Evolutionary conservation across 92 coral and sea anemone species (phyloP), one percentile per base, ranked within the genome.

Genomic region (Zoanthus gigantus): DNA sequence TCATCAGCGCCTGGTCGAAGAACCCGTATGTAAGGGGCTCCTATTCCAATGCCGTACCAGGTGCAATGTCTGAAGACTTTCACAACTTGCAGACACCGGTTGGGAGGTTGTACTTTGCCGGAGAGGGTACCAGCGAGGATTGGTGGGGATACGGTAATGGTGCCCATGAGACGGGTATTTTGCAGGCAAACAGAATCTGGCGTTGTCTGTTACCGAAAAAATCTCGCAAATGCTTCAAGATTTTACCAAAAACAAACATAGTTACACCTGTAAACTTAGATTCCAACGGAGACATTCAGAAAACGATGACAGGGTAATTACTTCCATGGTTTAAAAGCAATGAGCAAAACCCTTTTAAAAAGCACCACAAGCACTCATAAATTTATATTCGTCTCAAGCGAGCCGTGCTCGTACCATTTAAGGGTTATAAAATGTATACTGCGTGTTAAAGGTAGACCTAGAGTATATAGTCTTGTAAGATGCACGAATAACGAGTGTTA

Each of bases 121-220:
- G 97, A n/a, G 95, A 92, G 48, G 97, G 93, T 50, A 73, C 81
- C 9, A 88, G 90, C 56, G 66, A 85, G 53, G 93, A 88, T 3
- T 92, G 92, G 92, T 85, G 83, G 87, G 97, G 97, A 3, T 92
- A 85, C 79, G 86, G 93, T 84, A 94, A 94, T 32, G 97, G 97
- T 0, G 97, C 97, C 9, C 87, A 92, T 57, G 32, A 85, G 46
- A 94, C 92, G 5, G 97, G 95, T 0, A 48, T 72, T 17, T 9
- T 60, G 54, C 87, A 89, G 60, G 89, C 85, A 13, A 4, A 45
- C 77, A 84, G 86, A 56, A 89, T 89, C 48, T 32, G 85, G 47
- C 65, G 44, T 1, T 86, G 89, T 12, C n/a, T 86, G 58, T 17
- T 42, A 46, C 7, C 1, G 14, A 46, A 60, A 18, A 29, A 76